Conservation (phyloP, 1,140 invertebrate species). For the Drosophila biarmipes region DNA sequence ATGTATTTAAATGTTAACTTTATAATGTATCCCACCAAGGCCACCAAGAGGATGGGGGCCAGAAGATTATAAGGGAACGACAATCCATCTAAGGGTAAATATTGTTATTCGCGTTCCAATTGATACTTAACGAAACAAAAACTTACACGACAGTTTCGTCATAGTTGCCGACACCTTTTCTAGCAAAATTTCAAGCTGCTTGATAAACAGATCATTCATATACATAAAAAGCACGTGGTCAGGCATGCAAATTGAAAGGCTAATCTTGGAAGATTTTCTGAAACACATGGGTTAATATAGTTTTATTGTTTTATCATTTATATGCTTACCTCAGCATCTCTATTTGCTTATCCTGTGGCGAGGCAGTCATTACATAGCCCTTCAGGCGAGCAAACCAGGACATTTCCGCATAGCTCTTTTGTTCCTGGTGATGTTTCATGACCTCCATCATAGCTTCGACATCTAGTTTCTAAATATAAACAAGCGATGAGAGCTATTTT, state of each 20-base stretch:
- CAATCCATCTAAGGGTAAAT: constrained; percentile 32
- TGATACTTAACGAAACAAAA: background rate
- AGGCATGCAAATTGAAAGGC: constrained; percentile 58
- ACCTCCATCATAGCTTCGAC: constrained; percentile 65
- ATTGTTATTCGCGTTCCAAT: background rate
- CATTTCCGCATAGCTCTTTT: background rate
- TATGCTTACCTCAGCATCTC: constrained; percentile 41
- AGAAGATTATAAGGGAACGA: constrained; percentile 60
- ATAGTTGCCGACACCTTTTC: constrained; percentile 55
- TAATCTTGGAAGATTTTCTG: constrained; percentile 64
- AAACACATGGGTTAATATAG: constrained; percentile 5
- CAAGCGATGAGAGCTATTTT: background rate
- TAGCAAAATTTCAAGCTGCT: constrained; percentile 60
- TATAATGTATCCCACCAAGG: constrained; percentile 56
- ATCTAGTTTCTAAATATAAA: constrained; percentile 61
- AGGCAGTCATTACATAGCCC: constrained; percentile 10
- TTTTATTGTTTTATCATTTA: background rate
- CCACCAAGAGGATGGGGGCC: constrained; percentile 46
- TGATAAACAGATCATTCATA: constrained; percentile 62
- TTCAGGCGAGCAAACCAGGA: constrained; percentile 22
- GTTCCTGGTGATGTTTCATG: constrained; percentile 40
- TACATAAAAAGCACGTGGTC: constrained; percentile 74
- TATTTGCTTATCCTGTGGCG: constrained; percentile 19
- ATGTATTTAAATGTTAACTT: constrained; percentile 76
- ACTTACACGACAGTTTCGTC: constrained; percentile 46